Base-by-base conservation (phyloP, 2,888 invertebrate genomes). In the Bimastos eiseni region DNA sequence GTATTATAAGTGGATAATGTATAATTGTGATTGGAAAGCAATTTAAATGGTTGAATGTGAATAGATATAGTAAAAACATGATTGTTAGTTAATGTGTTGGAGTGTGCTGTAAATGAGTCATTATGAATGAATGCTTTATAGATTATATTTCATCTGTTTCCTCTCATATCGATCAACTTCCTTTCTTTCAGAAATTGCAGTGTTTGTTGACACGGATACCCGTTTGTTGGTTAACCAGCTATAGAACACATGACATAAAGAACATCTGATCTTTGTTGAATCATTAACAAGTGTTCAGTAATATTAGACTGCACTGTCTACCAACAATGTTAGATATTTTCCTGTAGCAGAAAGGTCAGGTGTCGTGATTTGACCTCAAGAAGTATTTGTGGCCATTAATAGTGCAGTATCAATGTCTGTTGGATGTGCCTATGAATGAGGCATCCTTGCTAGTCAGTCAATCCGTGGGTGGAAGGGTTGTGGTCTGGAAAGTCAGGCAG, bases 311-410 rank as follows among this genome's bases (percentile, higher is more conserved):
- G n/a, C n/a, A 49, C 49, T 21, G 49, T 49, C 49, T 41, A 15
- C 13, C 38, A 8, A 38, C 30, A 55, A 30, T 70, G n/a, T 30
- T 55, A n/a, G 30, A 70, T 70, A 70, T 70, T 70, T n/a, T 70
- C 70, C n/a, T 70, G 70, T 70, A n/a, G 70, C 70, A n/a, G 70
- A 70, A 70, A 70, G 70, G 70, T 70, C 70, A 70, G 70, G n/a
- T 70, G 70, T n/a, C 70, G n/a, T 70, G n/a, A n/a, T 70, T 70
- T 70, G 70, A 70, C 70, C 70, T 70, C n/a, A 70, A 70, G 70
- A 70, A 70, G 70, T 70, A 30, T 70, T 2, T 70, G 5, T n/a
- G 70, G 70, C 30, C 70, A 70, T 70, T n/a, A 30, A 70, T 70
- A n/a, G n/a, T 30, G 70, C 70, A 70, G 13, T 70, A 70, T 70